Evolutionary conservation across 2,797 vertebrate species (phyloP), one percentile per base, ranked within the genome.

Genomic region (Capromys pilorides): DNA sequence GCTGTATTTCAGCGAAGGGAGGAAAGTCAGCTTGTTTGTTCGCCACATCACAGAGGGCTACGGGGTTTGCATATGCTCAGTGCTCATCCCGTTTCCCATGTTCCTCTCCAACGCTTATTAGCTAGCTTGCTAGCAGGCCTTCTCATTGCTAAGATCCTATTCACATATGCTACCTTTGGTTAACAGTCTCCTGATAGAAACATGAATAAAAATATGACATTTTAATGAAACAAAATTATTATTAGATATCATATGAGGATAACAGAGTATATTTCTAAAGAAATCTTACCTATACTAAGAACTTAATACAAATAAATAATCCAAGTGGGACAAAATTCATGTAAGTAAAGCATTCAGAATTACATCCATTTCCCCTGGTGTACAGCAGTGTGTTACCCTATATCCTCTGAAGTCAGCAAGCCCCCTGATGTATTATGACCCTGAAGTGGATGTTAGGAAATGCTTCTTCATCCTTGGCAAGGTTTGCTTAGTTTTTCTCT

Each of bases 261-360:
- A 81, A 67, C 7, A 39, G 22, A 95, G 41, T 57, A 71, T 21
- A 89, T 89, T 95, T 83, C 33, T 85, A 24, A 84, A 88, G 79
- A 12, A 22, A 13, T 90, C 49, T 89, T 24, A 82, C 71, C 77
- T 31, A 96, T 39, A 5, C 21, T 86, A 36, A 89, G 54, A 91
- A 86, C 21, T 86, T 33, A 89, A 31, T 57, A 78, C 14, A 89
- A 1, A 85, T 16, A 85, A 77, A 80, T 85, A 51, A 79, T 83
- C 33, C 8, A 31, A 71, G 24, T 71, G 39, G 51, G 6, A 39
- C 77, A 89, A 71, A 92, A 88, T 33, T 4, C n/a, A 86, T 51
- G 11, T 59, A 71, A 73, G 61, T 61, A 77, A 91, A 45, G 0
- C 36, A 57, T 78, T 86, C 39, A 89, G 67, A 89, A 92, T 90